A percentile compares a stretch with the other conserved stretches of the same genome.
These are phyloP conservation scores for Aquatica leii DNA, from an alignment of 2,888 invertebrate species.

Conservation along the genomic window DNA sequence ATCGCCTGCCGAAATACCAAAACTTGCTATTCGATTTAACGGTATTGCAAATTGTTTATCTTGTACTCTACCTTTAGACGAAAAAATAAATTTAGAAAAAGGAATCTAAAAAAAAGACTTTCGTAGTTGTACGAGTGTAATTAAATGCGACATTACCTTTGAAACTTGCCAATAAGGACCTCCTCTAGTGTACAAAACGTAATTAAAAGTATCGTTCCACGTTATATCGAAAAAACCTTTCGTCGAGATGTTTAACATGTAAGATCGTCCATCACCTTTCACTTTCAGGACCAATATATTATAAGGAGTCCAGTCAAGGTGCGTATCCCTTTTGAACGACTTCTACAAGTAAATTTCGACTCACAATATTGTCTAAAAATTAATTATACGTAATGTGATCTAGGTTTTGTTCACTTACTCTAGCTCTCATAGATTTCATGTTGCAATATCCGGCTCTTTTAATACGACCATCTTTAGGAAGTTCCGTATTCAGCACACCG, in stretches of 20 bases:
- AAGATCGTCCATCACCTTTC: conserved; percentile 94
- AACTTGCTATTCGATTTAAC: conserved; percentile 69
- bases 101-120: conserved; percentile 79
- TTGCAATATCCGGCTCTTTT: conserved; percentile 85
- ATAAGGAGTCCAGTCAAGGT: conserved; percentile 79
- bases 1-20: conserved; percentile 87
- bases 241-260: conserved; percentile 80
- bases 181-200: conserved; percentile 90
- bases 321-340: conserved; percentile 79
- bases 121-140: neutral
- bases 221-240: conserved; percentile 81
- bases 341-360: conserved; percentile 68
- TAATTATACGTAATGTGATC: no score
- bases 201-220: conserved; percentile 91
- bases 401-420: conserved; percentile 63
- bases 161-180: conserved; percentile 98
- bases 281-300: conserved; percentile 81
- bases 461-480: conserved; percentile 82
- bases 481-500: conserved; percentile 72
- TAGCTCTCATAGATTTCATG: conserved; percentile 71
- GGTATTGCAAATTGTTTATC: conserved; percentile 77
- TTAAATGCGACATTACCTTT: conserved; percentile 66
- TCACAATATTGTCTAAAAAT: no score
- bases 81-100: conserved; percentile 89
- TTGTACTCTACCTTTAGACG: conserved; percentile 85